Conservation (phyloP, 2,888 invertebrate genomes). For the Lottia scabra region DNA sequence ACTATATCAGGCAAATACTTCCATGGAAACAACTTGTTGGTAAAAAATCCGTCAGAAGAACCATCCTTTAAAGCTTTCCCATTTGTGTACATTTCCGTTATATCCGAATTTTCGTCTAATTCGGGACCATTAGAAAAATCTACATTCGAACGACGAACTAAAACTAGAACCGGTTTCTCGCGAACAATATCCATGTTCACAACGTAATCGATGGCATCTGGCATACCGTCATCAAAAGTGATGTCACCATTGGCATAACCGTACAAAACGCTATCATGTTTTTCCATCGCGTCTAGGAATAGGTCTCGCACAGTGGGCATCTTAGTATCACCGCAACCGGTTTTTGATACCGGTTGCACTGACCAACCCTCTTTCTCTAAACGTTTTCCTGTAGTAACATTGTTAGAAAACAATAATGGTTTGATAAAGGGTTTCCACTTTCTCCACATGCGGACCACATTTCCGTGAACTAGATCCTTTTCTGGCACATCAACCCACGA, state of each 20-base stretch:
- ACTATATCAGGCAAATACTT: slow-evolving; percentile 9
- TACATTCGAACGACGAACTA: slow-evolving; percentile 7
- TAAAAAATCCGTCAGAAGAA: slow-evolving; percentile 9
- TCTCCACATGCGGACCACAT: slow-evolving; percentile 5
- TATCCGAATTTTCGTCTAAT: not conserved
- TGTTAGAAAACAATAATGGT: not conserved
- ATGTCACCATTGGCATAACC: slow-evolving; percentile 9
- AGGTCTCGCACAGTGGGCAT: slow-evolving; percentile 9
- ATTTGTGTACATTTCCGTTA: not conserved
- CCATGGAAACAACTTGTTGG: slow-evolving; percentile 11
- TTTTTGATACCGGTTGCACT: not conserved
- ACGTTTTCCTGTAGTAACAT: not conserved
- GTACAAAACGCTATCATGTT: slow-evolving; percentile 1
- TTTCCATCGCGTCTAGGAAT: not conserved
- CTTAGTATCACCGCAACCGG: not conserved
- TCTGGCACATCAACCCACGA: slow-evolving; percentile 6
- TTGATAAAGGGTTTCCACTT: slow-evolving; percentile 1
- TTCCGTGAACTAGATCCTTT: slow-evolving; percentile 5
- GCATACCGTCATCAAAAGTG: not conserved
- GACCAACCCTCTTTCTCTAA: not conserved
- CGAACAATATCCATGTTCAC: not conserved
- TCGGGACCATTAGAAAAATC: slow-evolving; percentile 8
- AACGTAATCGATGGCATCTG: not conserved
- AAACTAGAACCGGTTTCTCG: not conserved
- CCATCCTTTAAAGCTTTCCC: slow-evolving; percentile 6